Evolutionary conservation across 1,140 invertebrate genomes (phyloP), one percentile per base, ranked within the genome.

Genomic region (Pseudomyrmex cubaensis): DNA sequence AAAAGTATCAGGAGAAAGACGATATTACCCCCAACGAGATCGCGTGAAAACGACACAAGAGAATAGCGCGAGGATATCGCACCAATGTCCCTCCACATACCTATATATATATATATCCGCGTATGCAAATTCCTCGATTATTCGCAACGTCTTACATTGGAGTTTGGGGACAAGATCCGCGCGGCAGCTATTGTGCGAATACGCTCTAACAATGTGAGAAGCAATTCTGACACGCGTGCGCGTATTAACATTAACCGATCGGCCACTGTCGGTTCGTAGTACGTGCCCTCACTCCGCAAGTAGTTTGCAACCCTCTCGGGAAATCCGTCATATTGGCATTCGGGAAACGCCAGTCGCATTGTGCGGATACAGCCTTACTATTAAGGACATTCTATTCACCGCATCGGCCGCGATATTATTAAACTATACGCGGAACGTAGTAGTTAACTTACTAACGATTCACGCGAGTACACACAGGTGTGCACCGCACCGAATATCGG

Each of bases 251-350:
- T 83, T 67, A 82, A 83, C 67, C 86, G 73, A 83, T 82, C 56
- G 54, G 83, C 64, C 61, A 59, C 64, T 77, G 84, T 85, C 70
- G 87, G 10, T 73, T 73, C 25, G 59, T 25, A 0, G 35, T 35
- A 67, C 50, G 61, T 61, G 73, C 59, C 87, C 56, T 50, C 52
- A 48, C 44, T 57, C 75, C 56, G 52, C 54, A 62, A 74, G 54
- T 48, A 48, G 76, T 20, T 56, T 48, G 54, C 67, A 59, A 74
- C 69, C 35, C 87, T 70, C 85, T 9, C 8, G 90, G 89, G 90
- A 90, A 90, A 90, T 90, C 90, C 90, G 87, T 86, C 84, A 87
- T 88, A 90, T 90, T 89, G 90, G 87, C 57, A 85, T 88, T 84
- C 87, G 72, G 57, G 69, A 57, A 82, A 83, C 54, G 73, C 67